Conservation (phyloP, 2,113 vertebrate genomes). For the Malurus cyaneus region DNA sequence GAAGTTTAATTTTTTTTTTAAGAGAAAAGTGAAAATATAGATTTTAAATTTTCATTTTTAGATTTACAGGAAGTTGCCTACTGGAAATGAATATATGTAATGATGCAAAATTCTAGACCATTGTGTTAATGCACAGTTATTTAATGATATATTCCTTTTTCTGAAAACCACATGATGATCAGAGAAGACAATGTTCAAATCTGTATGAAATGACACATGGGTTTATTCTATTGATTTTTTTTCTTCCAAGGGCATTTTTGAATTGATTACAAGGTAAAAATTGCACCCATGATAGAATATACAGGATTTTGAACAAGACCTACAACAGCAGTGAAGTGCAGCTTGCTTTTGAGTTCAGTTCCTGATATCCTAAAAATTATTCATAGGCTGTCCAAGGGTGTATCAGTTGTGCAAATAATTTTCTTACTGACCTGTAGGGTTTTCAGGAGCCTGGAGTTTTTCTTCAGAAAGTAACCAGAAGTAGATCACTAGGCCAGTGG, state of each 20-base stretch:
- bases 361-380: neutral
- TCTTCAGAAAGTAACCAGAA: neutral
- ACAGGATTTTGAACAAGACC: neutral
- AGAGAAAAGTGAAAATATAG: neutral
- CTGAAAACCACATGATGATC: neutral
- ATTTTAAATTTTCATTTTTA: neutral
- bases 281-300: neutral
- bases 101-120: neutral
- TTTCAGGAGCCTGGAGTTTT: neutral
- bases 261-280: neutral
- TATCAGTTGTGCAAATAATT: neutral
- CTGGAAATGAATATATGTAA: neutral
- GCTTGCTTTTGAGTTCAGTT: neutral
- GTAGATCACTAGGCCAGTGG: neutral
- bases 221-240: neutral
- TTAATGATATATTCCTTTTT: neutral
- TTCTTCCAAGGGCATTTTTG: neutral
- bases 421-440: neutral
- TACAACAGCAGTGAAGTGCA: neutral
- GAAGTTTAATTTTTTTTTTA: neutral
- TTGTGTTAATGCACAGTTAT: neutral
- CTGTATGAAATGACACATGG: neutral
- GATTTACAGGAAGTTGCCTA: neutral
- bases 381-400: neutral
- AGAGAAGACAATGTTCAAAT: neutral